These are phyloP conservation scores for Tigriopus japonicus DNA, from an alignment of 1,140 invertebrate species.

Conservation along the genomic window DNA sequence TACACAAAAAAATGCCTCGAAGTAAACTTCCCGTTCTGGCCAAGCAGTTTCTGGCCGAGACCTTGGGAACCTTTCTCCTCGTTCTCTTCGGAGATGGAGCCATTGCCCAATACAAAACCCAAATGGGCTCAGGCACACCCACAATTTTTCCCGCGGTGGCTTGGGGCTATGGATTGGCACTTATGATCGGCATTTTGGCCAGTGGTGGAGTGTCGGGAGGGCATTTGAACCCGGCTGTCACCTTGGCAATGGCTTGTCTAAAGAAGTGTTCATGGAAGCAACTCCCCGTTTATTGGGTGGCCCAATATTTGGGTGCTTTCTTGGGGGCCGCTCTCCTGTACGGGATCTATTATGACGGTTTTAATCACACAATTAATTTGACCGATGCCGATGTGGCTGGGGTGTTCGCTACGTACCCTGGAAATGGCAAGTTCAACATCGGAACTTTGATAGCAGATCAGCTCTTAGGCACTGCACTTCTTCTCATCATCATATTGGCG, in stretches of 20 bases:
- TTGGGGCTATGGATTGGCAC: slow-evolving; percentile 26
- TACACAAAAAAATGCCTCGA: too few relatives aligned
- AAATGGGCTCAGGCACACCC: slow-evolving; percentile 15
- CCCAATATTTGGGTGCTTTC: slow-evolving; percentile 35
- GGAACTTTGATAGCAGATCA: slow-evolving; percentile 10
- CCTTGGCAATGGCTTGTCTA: slow-evolving; percentile 25
- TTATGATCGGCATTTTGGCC: slow-evolving; percentile 26
- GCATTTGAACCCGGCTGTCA: slow-evolving; percentile 38
- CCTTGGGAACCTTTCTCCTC: slow-evolving; percentile 1
- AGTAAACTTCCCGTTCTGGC: too few relatives aligned
- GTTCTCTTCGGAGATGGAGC: slow-evolving; percentile 6
- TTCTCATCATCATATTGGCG: slow-evolving; percentile 32
- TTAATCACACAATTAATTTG: too few relatives aligned
- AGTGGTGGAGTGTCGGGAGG: slow-evolving; percentile 27
- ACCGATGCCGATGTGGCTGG: slow-evolving; percentile 29
- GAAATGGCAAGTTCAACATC: not conserved
- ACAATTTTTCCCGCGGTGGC: slow-evolving; percentile 20
- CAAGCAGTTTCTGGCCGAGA: not conserved
- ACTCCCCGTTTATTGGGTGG: slow-evolving; percentile 30
- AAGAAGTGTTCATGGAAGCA: not conserved
- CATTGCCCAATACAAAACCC: slow-evolving; percentile 1
- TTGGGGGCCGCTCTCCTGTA: slow-evolving; percentile 29
- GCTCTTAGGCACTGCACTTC: slow-evolving; percentile 32
- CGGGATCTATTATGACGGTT: slow-evolving; percentile 26
- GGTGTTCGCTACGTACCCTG: slow-evolving; percentile 38